Evolutionary conservation across 1,140 invertebrate species (phyloP), one percentile per base, ranked within the genome.

Genomic region (Phymorhynchus buccinoides): DNA sequence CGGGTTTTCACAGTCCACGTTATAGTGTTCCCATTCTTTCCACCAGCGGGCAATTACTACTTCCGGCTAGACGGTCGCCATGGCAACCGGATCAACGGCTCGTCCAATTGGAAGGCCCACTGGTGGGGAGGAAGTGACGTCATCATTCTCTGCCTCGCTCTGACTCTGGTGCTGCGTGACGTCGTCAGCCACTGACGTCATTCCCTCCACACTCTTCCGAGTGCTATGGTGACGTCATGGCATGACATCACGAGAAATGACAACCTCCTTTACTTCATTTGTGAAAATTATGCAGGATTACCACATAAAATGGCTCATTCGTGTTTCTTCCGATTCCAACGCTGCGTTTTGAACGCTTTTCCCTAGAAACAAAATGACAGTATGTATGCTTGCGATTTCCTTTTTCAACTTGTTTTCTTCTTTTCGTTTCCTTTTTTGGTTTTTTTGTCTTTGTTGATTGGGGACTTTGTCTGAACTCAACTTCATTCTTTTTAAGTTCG

Each of bases 1-100:
- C n/a, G n/a, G n/a, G n/a, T n/a, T n/a, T n/a, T n/a, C n/a, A n/a
- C n/a, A n/a, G n/a, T n/a, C n/a, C n/a, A n/a, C n/a, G n/a, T n/a
- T n/a, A n/a, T n/a, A n/a, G n/a, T n/a, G n/a, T n/a, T n/a, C n/a
- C n/a, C n/a, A n/a, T n/a, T n/a, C 39, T 9, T 41, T 79, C 22
- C 48, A 22, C 18, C 81, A 83, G 81, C 62, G 22, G 81, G 81
- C 16, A 83, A 66, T 39, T 83, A 83, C 62, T 83, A 83, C 81
- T 83, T 71, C 66, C 35, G 81, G 22, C 81, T 83, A 6, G 81
- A 83, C 32, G 81, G 81, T n/a, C 56, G 66, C 16, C 62, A 71
- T 30, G 16, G 18, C 37, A 42, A 83, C 56, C n/a, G 35, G 12
- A 68, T 81, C 56, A 83, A 32, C 66, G 66, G 81, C 12, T 62